Conservation (phyloP, 1,140 invertebrate species). For the Drosophila takahashii region DNA sequence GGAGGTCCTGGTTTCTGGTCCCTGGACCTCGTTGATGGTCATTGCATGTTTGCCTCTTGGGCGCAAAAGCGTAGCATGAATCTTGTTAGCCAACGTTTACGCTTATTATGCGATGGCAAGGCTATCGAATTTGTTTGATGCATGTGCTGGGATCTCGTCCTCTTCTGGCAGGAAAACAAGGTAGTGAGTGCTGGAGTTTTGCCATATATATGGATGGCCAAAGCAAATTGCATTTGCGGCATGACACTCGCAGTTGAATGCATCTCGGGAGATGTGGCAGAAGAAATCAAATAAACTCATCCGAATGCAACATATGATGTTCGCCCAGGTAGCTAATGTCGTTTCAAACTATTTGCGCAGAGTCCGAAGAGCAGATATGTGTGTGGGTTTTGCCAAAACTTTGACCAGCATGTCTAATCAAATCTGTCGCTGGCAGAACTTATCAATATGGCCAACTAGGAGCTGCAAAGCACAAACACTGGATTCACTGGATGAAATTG, state of each 20-base stretch:
- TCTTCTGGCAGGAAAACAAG: background rate
- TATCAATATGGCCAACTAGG: constrained; percentile 76
- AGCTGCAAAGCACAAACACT: constrained; percentile 62
- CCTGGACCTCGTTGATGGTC: constrained; percentile 53
- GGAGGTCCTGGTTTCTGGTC: constrained; percentile 11
- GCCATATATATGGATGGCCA: background rate
- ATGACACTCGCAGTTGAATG: constrained; percentile 79
- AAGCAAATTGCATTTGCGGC: constrained; percentile 75
- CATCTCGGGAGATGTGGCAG: constrained; percentile 39
- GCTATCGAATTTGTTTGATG: constrained; percentile 81
- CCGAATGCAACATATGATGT: constrained; percentile 34
- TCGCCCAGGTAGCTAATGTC: constrained; percentile 24
- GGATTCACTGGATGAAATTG: constrained; percentile 54
- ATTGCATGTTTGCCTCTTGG: constrained; percentile 80
- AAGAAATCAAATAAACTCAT: constrained; percentile 74
- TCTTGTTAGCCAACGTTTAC: constrained; percentile 83
- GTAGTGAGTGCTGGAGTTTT: constrained; percentile 10
- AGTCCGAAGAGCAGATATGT: background rate
- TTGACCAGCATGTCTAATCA: constrained; percentile 61
- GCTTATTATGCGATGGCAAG: constrained; percentile 79
- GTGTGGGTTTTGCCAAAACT: constrained; percentile 33
- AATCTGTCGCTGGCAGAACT: constrained; percentile 57
- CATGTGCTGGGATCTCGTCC: constrained; percentile 20
- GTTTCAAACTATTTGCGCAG: constrained; percentile 7
- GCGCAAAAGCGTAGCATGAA: constrained; percentile 80